A percentile compares a stretch with the other conserved stretches of the same genome.
phyloP scores from a whole-genome alignment of 1,140 invertebrate genomes.

The Aradophagus sp. region DNA sequence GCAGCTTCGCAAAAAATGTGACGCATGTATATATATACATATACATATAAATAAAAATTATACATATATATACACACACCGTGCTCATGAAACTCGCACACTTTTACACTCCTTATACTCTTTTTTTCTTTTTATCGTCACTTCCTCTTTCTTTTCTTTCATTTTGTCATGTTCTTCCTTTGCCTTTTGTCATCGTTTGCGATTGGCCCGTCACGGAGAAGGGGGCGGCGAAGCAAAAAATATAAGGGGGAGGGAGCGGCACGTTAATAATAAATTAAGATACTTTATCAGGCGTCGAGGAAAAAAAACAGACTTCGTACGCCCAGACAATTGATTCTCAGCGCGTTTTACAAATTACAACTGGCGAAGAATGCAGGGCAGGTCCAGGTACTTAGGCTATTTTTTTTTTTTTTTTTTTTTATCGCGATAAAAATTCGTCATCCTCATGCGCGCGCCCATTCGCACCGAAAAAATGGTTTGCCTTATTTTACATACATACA shows the following conservation, averaged over 20 bases:
- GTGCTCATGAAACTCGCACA: no score
- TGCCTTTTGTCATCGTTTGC: conserved; percentile 13
- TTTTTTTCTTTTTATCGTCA: conserved; percentile 1
- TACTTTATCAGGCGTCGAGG: no score
- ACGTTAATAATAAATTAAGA: no score
- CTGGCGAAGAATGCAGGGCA: conserved; percentile 66
- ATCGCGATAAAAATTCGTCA: conserved; percentile 64
- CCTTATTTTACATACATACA: no score
- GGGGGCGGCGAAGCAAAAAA: no score
- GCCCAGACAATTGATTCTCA: conserved; percentile 66
- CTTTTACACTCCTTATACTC: no score
- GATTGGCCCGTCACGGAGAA: no score
- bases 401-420: conserved; percentile 9
- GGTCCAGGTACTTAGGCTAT: conserved; percentile 73
- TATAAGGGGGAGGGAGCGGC: no score
- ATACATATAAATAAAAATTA: conserved; percentile 45
- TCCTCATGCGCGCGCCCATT: conserved; percentile 12
- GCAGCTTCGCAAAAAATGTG: conserved; percentile 32
- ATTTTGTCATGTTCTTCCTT: conserved; percentile 1
- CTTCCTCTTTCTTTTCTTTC: background rate
- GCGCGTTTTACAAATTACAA: conserved; percentile 50
- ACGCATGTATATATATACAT: conserved; percentile 43
- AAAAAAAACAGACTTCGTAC: conserved; percentile 50
- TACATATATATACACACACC: conserved; percentile 48
- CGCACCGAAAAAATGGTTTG: no score